Evolutionary conservation across 2,113 vertebrate genomes (phyloP).

Genomic region (Pelodiscus sinensis): DNA sequence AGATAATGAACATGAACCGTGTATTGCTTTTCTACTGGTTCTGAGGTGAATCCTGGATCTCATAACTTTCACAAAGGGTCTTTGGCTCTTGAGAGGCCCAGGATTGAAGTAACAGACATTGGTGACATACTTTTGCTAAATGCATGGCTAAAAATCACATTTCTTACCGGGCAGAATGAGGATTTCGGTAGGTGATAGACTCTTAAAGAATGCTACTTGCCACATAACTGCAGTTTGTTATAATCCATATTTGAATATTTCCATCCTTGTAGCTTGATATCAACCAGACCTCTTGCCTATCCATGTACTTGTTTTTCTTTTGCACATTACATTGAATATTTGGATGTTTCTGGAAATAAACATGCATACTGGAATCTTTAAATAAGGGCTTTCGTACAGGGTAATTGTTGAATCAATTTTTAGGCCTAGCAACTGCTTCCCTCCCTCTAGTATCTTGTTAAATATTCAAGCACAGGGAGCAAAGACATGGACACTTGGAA

Average conservation of each 20-base stretch:
- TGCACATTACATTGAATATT: background rate
- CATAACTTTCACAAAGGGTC: background rate
- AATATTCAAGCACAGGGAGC: background rate
- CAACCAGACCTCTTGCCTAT: background rate
- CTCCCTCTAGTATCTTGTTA: background rate
- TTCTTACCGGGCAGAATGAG: background rate
- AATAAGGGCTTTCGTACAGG: background rate
- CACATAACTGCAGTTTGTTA: background rate
- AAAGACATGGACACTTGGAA: accelerated
- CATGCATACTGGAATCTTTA: background rate
- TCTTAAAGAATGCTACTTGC: background rate
- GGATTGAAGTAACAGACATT: background rate
- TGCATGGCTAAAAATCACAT: background rate
- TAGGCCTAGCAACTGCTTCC: background rate
- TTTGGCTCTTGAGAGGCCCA: background rate
- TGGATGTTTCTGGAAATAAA: background rate
- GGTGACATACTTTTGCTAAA: background rate
- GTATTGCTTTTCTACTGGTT: background rate
- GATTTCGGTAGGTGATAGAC: background rate
- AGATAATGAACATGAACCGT: background rate
- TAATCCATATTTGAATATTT: background rate
- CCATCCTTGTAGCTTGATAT: background rate
- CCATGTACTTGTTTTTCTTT: background rate
- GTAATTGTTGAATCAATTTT: background rate
- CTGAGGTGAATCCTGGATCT: background rate